These are phyloP conservation scores for Protobothrops mucrosquamatus DNA, from an alignment of 2,113 vertebrate species.

Conservation along the genomic window DNA sequence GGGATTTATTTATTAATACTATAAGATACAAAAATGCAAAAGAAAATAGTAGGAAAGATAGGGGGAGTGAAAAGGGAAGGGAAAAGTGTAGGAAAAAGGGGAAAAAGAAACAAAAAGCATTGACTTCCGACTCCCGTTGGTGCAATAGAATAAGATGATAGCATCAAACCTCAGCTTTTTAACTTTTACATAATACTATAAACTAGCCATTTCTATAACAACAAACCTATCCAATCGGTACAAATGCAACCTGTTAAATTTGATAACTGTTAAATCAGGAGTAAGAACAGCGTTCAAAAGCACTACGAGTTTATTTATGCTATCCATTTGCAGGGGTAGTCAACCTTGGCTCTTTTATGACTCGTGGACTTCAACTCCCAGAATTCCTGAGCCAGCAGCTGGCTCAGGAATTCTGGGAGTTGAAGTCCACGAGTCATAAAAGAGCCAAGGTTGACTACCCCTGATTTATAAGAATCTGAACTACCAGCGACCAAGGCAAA, in stretches of 20 bases:
- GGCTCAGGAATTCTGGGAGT: no score
- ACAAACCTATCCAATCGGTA: background rate
- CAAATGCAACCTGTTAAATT: background rate
- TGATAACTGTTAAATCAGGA: background rate
- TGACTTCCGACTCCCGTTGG: background rate
- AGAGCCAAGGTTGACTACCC: no score
- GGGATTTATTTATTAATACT: background rate
- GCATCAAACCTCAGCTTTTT: background rate
- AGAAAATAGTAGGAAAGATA: background rate
- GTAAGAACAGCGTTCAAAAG: background rate
- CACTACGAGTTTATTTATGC: background rate
- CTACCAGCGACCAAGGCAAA: background rate
- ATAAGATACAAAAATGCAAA: background rate
- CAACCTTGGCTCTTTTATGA: no score
- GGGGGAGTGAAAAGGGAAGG: background rate
- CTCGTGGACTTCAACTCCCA: no score
- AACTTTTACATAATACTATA: background rate
- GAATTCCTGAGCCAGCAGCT: no score
- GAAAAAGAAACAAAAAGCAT: background rate
- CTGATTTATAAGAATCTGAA: background rate
- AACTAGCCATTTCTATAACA: background rate
- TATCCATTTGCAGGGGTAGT: no score
- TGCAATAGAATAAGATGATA: background rate
- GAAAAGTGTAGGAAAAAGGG: background rate
- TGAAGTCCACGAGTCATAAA: no score